Conservation (phyloP, 1,140 invertebrate genomes). For the Sarcophaga peregrina region DNA sequence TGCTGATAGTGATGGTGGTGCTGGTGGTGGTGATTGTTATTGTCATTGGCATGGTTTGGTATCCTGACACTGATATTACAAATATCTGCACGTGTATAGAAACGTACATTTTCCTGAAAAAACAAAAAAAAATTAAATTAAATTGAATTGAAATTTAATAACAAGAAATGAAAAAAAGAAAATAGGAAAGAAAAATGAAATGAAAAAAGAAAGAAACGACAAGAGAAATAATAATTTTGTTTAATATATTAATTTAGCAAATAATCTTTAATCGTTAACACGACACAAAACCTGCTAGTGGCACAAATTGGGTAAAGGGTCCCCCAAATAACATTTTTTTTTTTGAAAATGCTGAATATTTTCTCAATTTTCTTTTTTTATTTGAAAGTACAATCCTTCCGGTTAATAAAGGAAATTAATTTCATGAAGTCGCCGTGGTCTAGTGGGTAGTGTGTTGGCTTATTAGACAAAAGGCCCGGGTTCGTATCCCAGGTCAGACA, state of each 20-base stretch:
- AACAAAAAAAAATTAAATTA: neutral
- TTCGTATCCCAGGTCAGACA: too few relatives aligned
- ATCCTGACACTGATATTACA: slow-evolving; percentile 56
- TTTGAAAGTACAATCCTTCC: too few relatives aligned
- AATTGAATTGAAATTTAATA: neutral
- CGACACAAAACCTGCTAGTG: neutral
- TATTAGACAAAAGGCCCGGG: too few relatives aligned
- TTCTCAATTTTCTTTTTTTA: too few relatives aligned
- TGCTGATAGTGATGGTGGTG: slow-evolving; percentile 23
- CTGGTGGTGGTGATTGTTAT: neutral
- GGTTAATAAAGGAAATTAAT: too few relatives aligned
- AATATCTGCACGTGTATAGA: slow-evolving; percentile 58
- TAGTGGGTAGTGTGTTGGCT: too few relatives aligned
- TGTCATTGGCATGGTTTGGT: slow-evolving; percentile 46
- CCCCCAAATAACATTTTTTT: neutral
- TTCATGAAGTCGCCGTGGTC: too few relatives aligned
- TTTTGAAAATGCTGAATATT: too few relatives aligned
- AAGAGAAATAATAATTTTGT: too few relatives aligned
- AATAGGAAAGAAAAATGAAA: too few relatives aligned
- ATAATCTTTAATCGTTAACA: slow-evolving; percentile 18
- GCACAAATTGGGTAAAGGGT: neutral
- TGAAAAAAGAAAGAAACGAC: too few relatives aligned
- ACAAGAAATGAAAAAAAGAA: neutral
- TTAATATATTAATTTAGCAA: neutral
- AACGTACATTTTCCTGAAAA: slow-evolving; percentile 45